Evolutionary conservation across 1,140 invertebrate species (phyloP).

Genomic region (Hyles euphorbiae): DNA sequence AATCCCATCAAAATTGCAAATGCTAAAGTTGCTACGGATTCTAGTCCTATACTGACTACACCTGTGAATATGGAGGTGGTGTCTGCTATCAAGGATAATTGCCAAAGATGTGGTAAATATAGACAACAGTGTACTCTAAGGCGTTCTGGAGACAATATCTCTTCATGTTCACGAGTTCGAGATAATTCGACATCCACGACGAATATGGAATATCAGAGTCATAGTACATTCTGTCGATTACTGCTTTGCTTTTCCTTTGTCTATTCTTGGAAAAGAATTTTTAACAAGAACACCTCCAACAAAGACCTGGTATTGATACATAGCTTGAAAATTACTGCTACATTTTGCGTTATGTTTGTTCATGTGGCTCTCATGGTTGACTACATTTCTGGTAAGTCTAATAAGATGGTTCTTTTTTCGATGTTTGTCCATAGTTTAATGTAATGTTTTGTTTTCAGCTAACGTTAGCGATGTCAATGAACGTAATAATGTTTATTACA

Average conservation of each 20-base stretch:
- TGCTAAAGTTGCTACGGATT: too few species aligned
- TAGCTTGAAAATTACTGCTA: slow-evolving; percentile 42
- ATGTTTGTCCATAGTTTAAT: too few species aligned
- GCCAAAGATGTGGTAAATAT: slow-evolving; percentile 59
- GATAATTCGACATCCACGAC: slow-evolving; percentile 45
- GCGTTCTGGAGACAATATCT: slow-evolving; percentile 27
- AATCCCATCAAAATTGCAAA: too few species aligned
- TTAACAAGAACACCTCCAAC: slow-evolving; percentile 59
- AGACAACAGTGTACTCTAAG: slow-evolving; percentile 46
- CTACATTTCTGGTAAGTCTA: slow-evolving; percentile 45
- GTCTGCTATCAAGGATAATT: slow-evolving; percentile 27
- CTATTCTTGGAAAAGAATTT: slow-evolving; percentile 57
- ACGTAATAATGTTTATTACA: slow-evolving; percentile 38
- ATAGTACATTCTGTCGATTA: slow-evolving; percentile 43
- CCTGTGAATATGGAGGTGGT: too few species aligned
- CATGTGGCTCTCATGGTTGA: slow-evolving; percentile 48
- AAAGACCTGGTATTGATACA: slow-evolving; percentile 54
- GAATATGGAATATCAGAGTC: slow-evolving; percentile 31
- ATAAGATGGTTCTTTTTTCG: too few species aligned
- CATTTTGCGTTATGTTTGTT: slow-evolving; percentile 60
- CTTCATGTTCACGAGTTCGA: slow-evolving; percentile 41
- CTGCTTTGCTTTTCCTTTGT: slow-evolving; percentile 55
- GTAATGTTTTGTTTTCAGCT: slow-evolving; percentile 33
- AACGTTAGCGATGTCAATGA: slow-evolving; percentile 37
- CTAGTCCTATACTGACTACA: too few species aligned